Base-by-base conservation (phyloP, 2,113 vertebrate species). In the Megalops atlanticus region DNA sequence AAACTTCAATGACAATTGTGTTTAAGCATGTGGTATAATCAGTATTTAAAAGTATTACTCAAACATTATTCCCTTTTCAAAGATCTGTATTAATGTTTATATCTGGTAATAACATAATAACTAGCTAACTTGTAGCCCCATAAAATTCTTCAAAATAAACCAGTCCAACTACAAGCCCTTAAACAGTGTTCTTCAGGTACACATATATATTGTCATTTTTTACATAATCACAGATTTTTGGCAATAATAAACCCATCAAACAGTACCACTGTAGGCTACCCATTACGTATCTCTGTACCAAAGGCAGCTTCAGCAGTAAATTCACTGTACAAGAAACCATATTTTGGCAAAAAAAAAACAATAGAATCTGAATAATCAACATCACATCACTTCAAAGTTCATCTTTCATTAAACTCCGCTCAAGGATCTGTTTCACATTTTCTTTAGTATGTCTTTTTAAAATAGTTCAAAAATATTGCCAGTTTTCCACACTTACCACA, bases 401-500 rank as follows among this genome's bases (percentile, higher is more conserved):
- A 86, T 84, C 84, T 85, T 80, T 83, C 73, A 80, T 82, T 83
- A 40, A 18, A 75, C 80, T 33, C 36, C 27, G 79, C 80, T 79
- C 80, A 85, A 81, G 80, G 83, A 45, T 58, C 47, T 79, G 16
- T 72, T 82, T 76, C 35, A 45, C 39, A 14, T 80, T 10, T 45
- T 81, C 64, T 80, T 80, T 41, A 72, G 72, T 81, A 83, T 71
- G 77, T 78, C n/a, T n/a, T 85, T 77, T 80, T 86, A 85, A 88
- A 91, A 89, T 81, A 92, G 76, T 87, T 90, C 78, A 89, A 90
- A 92, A 92, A 92, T 92, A 93, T 91, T 93, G 91, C 91, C 89
- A 77, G 68, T 89, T 86, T 84, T 78, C 80, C 73, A 81, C 69
- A 80, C 43, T 72, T 71, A 80, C 83, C 68, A 85, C 80, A 78